Evolutionary conservation across 2,113 vertebrate genomes (phyloP).

Genomic region (Rostratula benghalensis): DNA sequence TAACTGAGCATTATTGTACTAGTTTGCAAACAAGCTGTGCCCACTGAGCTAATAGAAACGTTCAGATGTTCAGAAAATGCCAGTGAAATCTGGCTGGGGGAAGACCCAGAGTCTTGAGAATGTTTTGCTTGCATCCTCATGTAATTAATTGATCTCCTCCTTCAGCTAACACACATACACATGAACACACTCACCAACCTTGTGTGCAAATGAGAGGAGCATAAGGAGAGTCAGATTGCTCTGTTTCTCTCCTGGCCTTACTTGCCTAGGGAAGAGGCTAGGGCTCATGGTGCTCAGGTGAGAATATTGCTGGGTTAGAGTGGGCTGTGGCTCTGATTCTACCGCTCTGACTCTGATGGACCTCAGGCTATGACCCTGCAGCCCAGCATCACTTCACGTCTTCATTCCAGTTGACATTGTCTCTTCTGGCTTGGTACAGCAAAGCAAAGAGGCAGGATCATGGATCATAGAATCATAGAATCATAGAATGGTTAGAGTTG

Average conservation of each 20-base stretch:
- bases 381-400: not conserved
- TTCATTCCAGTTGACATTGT: fast-evolving
- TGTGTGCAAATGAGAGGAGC: not conserved
- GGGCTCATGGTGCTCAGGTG: not conserved
- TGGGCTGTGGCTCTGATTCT: not conserved
- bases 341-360: not conserved
- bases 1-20: not conserved
- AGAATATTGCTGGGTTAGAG: not conserved
- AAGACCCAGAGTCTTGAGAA: not conserved
- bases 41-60: not conserved
- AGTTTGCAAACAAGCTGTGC: slow-evolving; percentile 16
- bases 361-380: not conserved
- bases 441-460: not conserved
- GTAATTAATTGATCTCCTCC: not conserved
- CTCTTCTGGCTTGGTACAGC: not conserved
- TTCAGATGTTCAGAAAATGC: slow-evolving; percentile 17
- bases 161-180: not conserved
- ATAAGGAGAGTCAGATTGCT: not conserved
- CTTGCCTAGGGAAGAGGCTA: not conserved
- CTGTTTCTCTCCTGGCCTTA: not conserved
- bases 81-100: slow-evolving; percentile 17
- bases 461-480: no score
- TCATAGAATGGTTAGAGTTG: no score
- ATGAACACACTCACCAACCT: not conserved
- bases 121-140: not conserved